A percentile compares a stretch with the other conserved stretches of the same genome.
phyloP scores from a whole-genome alignment of 2,888 invertebrate species.

The Limnephilus auricula region DNA sequence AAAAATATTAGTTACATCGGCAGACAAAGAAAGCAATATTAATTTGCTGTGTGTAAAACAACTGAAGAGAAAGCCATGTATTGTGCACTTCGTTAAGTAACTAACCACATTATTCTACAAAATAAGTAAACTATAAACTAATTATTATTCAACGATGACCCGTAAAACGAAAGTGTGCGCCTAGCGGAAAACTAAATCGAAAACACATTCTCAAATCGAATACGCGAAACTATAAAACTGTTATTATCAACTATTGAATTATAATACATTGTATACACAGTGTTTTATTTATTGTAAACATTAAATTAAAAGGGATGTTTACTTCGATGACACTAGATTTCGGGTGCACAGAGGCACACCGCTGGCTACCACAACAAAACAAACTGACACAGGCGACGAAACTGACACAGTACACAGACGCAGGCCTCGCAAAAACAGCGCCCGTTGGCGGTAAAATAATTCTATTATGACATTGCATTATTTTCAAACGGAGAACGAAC shows the following conservation, averaged over 20 bases:
- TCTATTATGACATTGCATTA: slow-evolving; percentile 49
- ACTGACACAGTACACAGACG: too few relatives aligned
- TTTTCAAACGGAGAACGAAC: slow-evolving; percentile 35
- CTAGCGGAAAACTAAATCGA: neutral
- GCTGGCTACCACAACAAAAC: slow-evolving; percentile 1
- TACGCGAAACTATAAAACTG: neutral
- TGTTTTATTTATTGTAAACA: neutral
- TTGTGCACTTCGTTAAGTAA: neutral
- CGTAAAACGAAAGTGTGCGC: neutral
- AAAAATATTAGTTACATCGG: neutral
- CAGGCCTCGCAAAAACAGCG: neutral
- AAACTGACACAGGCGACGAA: slow-evolving; percentile 41
- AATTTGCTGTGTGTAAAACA: neutral
- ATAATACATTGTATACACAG: neutral
- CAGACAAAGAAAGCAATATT: neutral
- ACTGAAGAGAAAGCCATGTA: neutral
- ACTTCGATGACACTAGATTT: neutral
- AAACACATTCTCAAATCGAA: neutral
- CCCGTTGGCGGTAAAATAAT: slow-evolving; percentile 25
- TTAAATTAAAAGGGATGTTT: neutral
- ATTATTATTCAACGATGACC: neutral
- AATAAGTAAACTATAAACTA: neutral
- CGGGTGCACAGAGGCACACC: neutral
- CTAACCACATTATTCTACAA: neutral
- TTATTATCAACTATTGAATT: neutral